phyloP scores from a whole-genome alignment of 2,113 vertebrate species.

The Leptodactylus fuscus region DNA sequence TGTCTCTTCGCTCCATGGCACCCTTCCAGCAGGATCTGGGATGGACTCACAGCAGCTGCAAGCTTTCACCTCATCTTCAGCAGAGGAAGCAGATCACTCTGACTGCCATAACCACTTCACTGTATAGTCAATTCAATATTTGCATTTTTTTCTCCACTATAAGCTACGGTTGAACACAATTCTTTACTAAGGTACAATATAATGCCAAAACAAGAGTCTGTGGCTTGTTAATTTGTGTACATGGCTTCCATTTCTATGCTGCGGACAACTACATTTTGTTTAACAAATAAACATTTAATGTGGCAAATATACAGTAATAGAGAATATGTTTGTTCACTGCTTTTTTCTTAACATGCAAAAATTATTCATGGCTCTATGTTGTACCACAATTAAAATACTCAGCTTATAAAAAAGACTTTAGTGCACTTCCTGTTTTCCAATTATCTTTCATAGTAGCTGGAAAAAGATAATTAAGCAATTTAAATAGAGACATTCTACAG shows the following conservation, averaged over 20 bases:
- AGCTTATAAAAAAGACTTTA: not conserved
- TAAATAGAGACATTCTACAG: constrained; percentile 23
- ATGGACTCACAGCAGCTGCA: no score
- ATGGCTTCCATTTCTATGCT: not conserved
- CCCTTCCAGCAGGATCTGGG: no score
- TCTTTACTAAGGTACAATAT: no score
- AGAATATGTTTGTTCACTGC: not conserved
- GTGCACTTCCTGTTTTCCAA: constrained; percentile 33
- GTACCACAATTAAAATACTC: constrained; percentile 33
- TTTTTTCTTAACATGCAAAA: not conserved
- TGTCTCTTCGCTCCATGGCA: no score
- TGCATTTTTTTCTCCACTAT: no score
- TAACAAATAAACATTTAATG: not conserved
- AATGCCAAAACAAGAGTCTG: no score
- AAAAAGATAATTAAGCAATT: constrained; percentile 53
- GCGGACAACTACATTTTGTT: not conserved
- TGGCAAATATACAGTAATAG: not conserved
- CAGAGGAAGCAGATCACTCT: no score
- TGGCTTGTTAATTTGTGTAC: no score
- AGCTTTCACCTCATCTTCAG: no score
- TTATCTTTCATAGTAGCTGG: constrained; percentile 41
- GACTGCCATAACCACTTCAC: no score
- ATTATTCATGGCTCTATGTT: not conserved
- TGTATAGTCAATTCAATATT: no score
- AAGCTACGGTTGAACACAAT: no score